Evolutionary conservation across 2,888 invertebrate species (phyloP).

Genomic region (Brachyopa scutellaris): DNA sequence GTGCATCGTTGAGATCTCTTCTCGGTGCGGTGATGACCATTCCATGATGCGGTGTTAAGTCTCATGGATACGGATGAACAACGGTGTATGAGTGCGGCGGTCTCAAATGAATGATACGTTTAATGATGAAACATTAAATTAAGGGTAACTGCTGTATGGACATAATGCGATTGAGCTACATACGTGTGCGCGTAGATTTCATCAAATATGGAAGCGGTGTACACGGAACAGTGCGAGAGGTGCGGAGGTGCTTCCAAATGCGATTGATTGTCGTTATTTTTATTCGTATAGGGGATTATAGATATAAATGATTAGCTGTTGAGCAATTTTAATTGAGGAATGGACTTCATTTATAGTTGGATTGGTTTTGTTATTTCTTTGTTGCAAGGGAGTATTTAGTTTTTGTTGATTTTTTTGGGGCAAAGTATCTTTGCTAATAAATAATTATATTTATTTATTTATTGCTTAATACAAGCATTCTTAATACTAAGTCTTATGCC

Average conservation of each 20-base stretch:
- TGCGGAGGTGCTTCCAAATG: conserved; percentile 14
- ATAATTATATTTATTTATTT: no score
- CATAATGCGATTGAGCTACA: conserved; percentile 40
- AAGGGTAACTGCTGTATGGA: conserved; percentile 66
- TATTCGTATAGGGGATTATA: conserved; percentile 36
- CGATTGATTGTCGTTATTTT: conserved; percentile 19
- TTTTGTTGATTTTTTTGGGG: no score
- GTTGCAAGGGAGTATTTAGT: no score
- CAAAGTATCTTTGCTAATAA: no score
- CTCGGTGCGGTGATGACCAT: conserved; percentile 35
- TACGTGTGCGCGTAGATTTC: conserved; percentile 43
- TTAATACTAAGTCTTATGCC: no score
- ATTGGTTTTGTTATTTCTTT: no score
- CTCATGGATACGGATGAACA: conserved; percentile 49
- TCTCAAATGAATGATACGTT: conserved; percentile 62
- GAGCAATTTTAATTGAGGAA: conserved; percentile 60
- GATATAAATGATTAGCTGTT: conserved; percentile 56
- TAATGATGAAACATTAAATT: conserved; percentile 69
- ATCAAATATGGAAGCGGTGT: conserved; percentile 10
- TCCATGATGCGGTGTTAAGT: conserved; percentile 39
- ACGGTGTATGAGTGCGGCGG: neutral
- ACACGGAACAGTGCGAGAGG: neutral
- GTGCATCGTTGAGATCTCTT: conserved; percentile 10
- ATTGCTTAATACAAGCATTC: no score
- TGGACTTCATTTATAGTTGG: no score